Percentiles rank a stretch among this genome's conserved stretches.
Evolutionary conservation across 2,888 invertebrate species (phyloP).

Genomic region (Tiliacea citrago): DNA sequence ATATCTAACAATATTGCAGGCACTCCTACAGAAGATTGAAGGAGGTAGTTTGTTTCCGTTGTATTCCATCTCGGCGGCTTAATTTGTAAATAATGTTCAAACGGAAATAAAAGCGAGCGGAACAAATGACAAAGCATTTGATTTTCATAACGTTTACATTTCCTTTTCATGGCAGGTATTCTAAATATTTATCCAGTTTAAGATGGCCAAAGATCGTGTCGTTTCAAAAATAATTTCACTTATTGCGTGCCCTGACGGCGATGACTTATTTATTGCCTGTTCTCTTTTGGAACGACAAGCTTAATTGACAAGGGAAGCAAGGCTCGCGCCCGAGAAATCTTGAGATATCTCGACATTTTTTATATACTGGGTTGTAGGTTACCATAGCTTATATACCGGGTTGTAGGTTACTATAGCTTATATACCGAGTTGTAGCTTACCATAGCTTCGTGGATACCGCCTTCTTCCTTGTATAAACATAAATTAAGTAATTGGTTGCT

Average conservation of each 20-base stretch:
- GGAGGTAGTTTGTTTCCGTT: conserved; percentile 22
- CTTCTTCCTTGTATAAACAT: background rate
- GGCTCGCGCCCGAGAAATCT: conserved; percentile 40
- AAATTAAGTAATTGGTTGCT: no score
- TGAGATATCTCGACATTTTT: conserved; percentile 29
- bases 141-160: conserved; percentile 35
- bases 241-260: conserved; percentile 32
- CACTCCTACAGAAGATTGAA: conserved; percentile 10
- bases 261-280: conserved; percentile 60
- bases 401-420: conserved; percentile 7
- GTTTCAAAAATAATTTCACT: conserved; percentile 43
- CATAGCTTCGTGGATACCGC: background rate
- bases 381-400: background rate
- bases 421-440: background rate
- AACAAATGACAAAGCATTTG: conserved; percentile 18
- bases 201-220: conserved; percentile 5
- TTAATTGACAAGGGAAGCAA: conserved; percentile 67
- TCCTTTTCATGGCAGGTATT: conserved; percentile 8
- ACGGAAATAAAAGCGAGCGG: conserved; percentile 19
- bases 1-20: conserved; percentile 4
- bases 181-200: conserved; percentile 27
- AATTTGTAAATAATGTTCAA: conserved; percentile 33
- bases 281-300: conserved; percentile 59
- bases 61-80: conserved; percentile 7
- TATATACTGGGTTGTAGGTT: conserved; percentile 4